Evolutionary conservation across 2,113 vertebrate genomes (phyloP).

Genomic region (Lonchura striata): DNA sequence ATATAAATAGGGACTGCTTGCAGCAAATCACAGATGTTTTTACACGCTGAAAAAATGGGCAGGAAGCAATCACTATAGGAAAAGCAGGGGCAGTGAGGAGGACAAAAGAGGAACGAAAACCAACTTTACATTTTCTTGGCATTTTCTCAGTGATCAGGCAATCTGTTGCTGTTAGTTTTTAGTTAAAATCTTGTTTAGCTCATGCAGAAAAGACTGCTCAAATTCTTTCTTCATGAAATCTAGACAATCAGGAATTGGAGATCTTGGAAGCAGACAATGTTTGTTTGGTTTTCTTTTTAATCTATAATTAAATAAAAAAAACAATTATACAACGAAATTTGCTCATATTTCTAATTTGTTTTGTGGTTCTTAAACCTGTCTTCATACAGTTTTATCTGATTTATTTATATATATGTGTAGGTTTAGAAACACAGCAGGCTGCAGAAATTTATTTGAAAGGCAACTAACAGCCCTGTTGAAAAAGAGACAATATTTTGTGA

Average conservation of each 20-base stretch:
- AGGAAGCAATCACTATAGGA: conserved; percentile 61
- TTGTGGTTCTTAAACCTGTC: not conserved
- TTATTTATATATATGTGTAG: not conserved
- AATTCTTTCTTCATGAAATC: not conserved
- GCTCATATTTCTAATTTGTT: not conserved
- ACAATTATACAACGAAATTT: not conserved
- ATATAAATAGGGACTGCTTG: conserved; percentile 48
- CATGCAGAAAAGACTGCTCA: not conserved
- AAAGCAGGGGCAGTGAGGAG: conserved; percentile 22
- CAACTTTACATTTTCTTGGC: not conserved
- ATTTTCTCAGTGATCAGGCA: not conserved
- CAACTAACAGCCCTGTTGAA: not conserved
- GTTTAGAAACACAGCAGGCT: not conserved
- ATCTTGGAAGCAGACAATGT: not conserved
- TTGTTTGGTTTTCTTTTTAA: not conserved
- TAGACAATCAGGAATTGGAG: not conserved
- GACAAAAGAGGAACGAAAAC: not conserved
- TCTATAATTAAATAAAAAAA: not conserved
- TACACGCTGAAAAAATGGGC: conserved; percentile 52
- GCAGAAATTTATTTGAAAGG: not conserved
- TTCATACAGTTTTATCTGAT: not conserved
- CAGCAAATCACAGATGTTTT: conserved; percentile 69
- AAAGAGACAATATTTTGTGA: not conserved
- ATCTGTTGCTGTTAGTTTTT: not conserved
- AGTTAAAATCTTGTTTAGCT: not conserved